Evolutionary conservation across 1,140 invertebrate genomes (phyloP).

Genomic region (Muscidifurax raptorellus): DNA sequence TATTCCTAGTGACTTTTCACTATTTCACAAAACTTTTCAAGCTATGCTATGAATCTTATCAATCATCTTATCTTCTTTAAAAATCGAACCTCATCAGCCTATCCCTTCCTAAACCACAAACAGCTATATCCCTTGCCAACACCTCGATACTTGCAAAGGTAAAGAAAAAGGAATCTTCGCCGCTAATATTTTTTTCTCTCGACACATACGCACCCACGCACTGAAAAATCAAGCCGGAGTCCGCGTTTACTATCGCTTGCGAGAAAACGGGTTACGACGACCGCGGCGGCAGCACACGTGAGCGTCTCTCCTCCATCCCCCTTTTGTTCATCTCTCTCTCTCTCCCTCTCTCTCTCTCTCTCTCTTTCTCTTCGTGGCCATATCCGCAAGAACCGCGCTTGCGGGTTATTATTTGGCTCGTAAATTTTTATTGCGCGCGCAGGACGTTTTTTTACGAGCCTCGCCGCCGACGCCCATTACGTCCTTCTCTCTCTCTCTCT

Average conservation of each 20-base stretch:
- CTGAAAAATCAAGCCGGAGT: constrained; percentile 9
- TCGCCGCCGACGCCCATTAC: constrained; percentile 55
- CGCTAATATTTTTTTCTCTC: background rate
- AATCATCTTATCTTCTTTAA: no score
- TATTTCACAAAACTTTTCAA: no score
- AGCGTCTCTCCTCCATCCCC: background rate
- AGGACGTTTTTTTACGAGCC: constrained; percentile 61
- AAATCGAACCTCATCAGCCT: no score
- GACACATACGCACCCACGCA: background rate
- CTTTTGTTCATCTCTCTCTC: background rate
- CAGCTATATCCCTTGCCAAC: no score
- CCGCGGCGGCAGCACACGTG: background rate
- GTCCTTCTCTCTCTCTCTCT: constrained; percentile 51
- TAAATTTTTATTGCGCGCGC: constrained; percentile 64
- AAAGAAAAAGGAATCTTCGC: background rate
- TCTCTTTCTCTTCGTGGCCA: background rate
- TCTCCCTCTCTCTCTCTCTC: constrained; percentile 9
- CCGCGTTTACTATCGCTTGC: constrained; percentile 8
- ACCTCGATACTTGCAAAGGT: no score
- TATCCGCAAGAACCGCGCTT: constrained; percentile 37
- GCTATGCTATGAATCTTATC: no score
- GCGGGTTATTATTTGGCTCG: constrained; percentile 65
- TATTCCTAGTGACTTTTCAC: no score
- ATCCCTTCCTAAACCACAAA: no score
- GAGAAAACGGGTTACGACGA: constrained; percentile 9